Evolutionary conservation across 2,888 invertebrate species (phyloP), one percentile per base, ranked within the genome.

Genomic region (Phaedon cochleariae): DNA sequence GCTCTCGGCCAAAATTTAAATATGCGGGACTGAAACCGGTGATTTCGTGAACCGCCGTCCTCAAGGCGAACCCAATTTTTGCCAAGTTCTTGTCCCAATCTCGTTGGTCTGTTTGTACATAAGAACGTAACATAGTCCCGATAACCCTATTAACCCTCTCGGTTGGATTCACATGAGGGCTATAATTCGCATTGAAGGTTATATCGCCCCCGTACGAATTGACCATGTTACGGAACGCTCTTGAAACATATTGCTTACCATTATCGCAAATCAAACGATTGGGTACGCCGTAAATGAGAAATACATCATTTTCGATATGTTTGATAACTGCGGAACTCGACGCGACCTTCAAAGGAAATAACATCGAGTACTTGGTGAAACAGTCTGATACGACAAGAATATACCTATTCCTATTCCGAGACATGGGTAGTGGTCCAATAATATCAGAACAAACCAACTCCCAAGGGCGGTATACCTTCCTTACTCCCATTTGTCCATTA

Each of bases 21-120:
- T 62, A 48, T n/a, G 48, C 20, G 1, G 48, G 18, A 9, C 20
- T 48, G 9, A 48, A 48, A 4, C 48, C 48, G 2, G 75, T 77
- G 0, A n/a, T n/a, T n/a, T n/a, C n/a, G n/a, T n/a, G n/a, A n/a
- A n/a, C n/a, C n/a, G n/a, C n/a, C n/a, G n/a, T n/a, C n/a, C n/a
- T n/a, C n/a, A n/a, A n/a, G n/a, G n/a, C n/a, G n/a, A n/a, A n/a
- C n/a, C n/a, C n/a, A 68, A 76, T 67, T 10, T 21, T 48, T 73
- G 37, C 2, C 9, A 79, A 55, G 48, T 75, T 48, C n/a, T 59
- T 51, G 37, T 77, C 77, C 78, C 75, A 76, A 9, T 59, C 48
- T 7, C 48, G 48, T 18, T 48, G 48, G 10, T 48, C 48, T 2
- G 7, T 21, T 18, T 48, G 18, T 1, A 48, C 21, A 18, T 48